Evolutionary conservation across 2,113 vertebrate genomes (phyloP), one percentile per base, ranked within the genome.

Genomic region (Menidia beryllina): DNA sequence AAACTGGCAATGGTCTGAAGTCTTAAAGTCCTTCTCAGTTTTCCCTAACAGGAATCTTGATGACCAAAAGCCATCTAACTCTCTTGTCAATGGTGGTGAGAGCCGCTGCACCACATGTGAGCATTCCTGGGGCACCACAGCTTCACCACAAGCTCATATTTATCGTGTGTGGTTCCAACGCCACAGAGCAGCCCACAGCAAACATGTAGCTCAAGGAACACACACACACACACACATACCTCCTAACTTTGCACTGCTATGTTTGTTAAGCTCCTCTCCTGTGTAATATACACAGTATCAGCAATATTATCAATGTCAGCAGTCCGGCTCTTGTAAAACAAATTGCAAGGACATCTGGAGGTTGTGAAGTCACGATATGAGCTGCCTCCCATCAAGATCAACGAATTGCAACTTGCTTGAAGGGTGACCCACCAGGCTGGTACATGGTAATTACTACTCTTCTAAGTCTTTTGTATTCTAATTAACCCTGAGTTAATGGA

Each of bases 21-120:
- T 70, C 77, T 75, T 69, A 51, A 79, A 81, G 80, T 78, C 88
- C 79, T 88, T 86, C 90, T 86, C 83, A 78, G 90, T 69, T 72
- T 75, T 79, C 82, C 58, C 75, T 83, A 87, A 74, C 71, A 85
- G 78, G 86, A 89, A 91, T 91, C 87, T 79, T 72, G 81, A 88
- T 86, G 91, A 92, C 85, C 85, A 79, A 91, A 91, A 91, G 86
- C 79, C 85, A 79, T 83, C 83, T 82, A 82, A 85, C 81, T 87
- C 80, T 89, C 88, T 84, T 91, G 90, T 94, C 89, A 93, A 90
- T 87, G 89, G 91, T 89, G 92, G 91, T 92, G 90, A 93, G 90
- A 81, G 83, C 80, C 30, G 71, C 77, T 58, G 45, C 63, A 81
- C 91, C 92, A 92, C 92, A 93, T 93, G 86, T 89, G 86, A 92